These are phyloP conservation scores for Cryptocephalus primarius DNA, from an alignment of 2,888 invertebrate species.

Conservation along the genomic window DNA sequence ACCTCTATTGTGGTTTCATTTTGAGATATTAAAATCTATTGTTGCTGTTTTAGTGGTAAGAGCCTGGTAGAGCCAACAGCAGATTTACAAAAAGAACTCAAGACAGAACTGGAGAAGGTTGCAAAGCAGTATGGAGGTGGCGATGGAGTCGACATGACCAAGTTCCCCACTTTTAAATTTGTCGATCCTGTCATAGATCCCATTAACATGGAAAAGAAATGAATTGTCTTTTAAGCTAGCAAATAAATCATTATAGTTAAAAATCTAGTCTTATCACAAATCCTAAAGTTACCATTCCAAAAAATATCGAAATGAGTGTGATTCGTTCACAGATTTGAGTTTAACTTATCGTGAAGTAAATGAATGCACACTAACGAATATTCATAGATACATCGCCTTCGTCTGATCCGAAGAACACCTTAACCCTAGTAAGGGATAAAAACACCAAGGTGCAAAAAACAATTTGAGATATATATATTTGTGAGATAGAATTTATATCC, in stretches of 20 bases:
- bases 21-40: neutral
- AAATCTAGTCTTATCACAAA: neutral
- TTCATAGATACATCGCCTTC: too few relatives aligned
- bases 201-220: conserved; percentile 40
- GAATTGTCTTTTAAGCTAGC: neutral
- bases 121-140: conserved; percentile 67
- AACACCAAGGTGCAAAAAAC: too few relatives aligned
- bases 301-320: too few relatives aligned
- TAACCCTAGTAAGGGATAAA: too few relatives aligned
- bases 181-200: conserved; percentile 60
- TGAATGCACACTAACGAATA: too few relatives aligned
- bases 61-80: conserved; percentile 76
- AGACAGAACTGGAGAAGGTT: conserved; percentile 70
- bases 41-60: conserved; percentile 50
- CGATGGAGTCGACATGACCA: conserved; percentile 70
- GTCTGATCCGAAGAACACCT: too few relatives aligned
- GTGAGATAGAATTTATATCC: too few relatives aligned
- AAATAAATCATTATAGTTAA: neutral
- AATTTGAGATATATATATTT: too few relatives aligned
- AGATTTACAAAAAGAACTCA: conserved; percentile 60
- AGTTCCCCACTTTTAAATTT: conserved; percentile 82
- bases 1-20: too few relatives aligned
- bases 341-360: too few relatives aligned
- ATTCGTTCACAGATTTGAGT: too few relatives aligned
- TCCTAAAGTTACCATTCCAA: too few relatives aligned